phyloP scores from a whole-genome alignment of 2,797 vertebrate genomes.

The Bryconaethiops microstoma region DNA sequence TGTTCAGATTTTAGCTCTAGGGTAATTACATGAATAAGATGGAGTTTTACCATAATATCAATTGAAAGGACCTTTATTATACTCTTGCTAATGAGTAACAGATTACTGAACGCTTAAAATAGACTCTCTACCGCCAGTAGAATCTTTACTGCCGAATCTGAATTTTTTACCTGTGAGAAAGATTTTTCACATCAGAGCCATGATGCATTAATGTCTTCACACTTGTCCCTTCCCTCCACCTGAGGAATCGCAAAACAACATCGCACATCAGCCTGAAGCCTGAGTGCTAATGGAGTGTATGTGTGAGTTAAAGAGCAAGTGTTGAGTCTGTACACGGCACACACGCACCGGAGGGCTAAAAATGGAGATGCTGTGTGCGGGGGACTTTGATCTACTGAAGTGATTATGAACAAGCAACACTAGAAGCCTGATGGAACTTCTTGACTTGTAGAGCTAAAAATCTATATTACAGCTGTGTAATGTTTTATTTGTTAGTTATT shows the following conservation, averaged over 20 bases:
- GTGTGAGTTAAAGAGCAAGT: slow-evolving; percentile 2
- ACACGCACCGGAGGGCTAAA: background rate
- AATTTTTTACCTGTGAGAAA: background rate
- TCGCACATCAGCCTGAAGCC: background rate
- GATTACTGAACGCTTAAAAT: too few relatives aligned
- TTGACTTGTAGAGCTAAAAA: background rate
- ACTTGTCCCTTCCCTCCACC: background rate
- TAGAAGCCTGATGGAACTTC: background rate
- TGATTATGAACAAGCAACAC: background rate
- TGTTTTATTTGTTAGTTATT: background rate
- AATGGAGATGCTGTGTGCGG: background rate
- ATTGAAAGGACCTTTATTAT: too few relatives aligned
- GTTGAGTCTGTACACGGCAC: background rate
- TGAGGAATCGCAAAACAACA: background rate
- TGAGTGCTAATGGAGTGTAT: slow-evolving; percentile 3
- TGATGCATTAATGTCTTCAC: background rate
- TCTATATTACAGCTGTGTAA: background rate
- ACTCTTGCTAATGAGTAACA: too few relatives aligned
- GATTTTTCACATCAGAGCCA: background rate
- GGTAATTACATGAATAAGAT: too few relatives aligned
- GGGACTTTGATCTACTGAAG: slow-evolving; percentile 2
- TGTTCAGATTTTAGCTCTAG: too few relatives aligned
- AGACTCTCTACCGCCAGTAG: too few relatives aligned
- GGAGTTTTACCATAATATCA: too few relatives aligned
- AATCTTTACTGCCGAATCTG: too few relatives aligned